Percentiles rank a stretch among this genome's conserved stretches.
These are phyloP conservation scores for Paraplagusia blochii DNA, from an alignment of 2,113 vertebrate species.

Conservation along the genomic window DNA sequence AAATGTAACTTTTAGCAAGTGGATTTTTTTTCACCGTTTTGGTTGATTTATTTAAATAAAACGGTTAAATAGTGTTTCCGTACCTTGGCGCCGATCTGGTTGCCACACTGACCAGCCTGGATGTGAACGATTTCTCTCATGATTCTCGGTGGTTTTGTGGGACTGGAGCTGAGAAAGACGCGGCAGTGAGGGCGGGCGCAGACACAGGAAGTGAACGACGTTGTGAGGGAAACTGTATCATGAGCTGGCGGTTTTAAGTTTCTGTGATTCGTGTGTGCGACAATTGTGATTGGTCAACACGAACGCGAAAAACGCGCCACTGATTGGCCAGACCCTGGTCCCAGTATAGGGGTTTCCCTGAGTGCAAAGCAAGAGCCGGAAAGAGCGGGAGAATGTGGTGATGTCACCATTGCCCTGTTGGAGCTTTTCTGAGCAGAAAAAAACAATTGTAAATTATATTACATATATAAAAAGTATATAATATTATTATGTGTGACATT, in stretches of 20 bases:
- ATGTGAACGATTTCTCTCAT: slow-evolving; percentile 81
- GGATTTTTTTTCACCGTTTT: no score
- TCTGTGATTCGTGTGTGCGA: background rate
- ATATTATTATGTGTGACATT: no score
- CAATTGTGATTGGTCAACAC: background rate
- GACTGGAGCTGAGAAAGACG: background rate
- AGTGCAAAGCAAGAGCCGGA: no score
- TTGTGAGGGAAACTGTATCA: background rate
- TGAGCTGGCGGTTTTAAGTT: accelerated
- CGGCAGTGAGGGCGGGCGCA: background rate
- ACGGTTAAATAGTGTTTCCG: slow-evolving; percentile 21
- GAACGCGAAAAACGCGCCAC: no score
- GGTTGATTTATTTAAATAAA: background rate
- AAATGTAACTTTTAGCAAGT: no score
- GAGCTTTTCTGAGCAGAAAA: no score
- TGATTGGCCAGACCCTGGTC: no score
- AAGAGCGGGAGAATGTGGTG: no score
- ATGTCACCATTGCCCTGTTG: no score
- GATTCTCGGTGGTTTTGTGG: slow-evolving; percentile 2
- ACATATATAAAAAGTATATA: no score
- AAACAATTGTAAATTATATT: no score
- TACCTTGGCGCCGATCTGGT: slow-evolving; percentile 81
- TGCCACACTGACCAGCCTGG: slow-evolving; percentile 78
- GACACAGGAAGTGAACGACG: background rate
- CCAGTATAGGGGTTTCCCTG: no score